Percentiles rank a stretch among this genome's conserved stretches.
phyloP scores from a whole-genome alignment of 1,140 invertebrate genomes.

The Trachymyrmex septentrionalis region DNA sequence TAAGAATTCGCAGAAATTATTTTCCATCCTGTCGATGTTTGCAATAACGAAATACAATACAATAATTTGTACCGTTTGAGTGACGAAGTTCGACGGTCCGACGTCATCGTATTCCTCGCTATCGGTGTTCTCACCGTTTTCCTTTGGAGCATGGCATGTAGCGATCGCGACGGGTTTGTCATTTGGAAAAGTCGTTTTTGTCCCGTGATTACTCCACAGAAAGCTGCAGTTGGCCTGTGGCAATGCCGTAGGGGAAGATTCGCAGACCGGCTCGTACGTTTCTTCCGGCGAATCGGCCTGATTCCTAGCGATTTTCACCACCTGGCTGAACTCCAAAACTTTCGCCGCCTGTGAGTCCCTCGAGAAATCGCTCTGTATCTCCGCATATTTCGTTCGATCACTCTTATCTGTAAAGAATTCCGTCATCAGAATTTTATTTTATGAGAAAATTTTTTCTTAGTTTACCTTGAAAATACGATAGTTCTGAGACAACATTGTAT shows the following conservation, averaged over 20 bases:
- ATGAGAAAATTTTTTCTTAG: no score
- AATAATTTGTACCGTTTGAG: conserved; percentile 56
- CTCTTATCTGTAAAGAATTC: conserved; percentile 40
- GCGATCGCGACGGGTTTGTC: background rate
- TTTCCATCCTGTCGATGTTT: conserved; percentile 6
- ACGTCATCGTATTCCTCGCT: conserved; percentile 73
- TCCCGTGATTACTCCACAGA: conserved; percentile 77
- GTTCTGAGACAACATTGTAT: no score
- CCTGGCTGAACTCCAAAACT: conserved; percentile 65
- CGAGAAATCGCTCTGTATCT: conserved; percentile 58
- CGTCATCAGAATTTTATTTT: background rate
- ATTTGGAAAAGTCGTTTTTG: conserved; percentile 31
- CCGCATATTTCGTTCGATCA: conserved; percentile 49
- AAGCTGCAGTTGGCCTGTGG: conserved; percentile 79
- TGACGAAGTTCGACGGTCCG: conserved; percentile 56
- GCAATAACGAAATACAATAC: conserved; percentile 20
- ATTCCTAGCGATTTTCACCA: conserved; percentile 72
- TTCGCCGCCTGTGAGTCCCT: conserved; percentile 58
- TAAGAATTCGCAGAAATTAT: conserved; percentile 6
- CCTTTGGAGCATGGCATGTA: background rate
- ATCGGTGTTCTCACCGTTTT: conserved; percentile 45
- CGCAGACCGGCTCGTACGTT: conserved; percentile 66
- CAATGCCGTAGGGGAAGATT: conserved; percentile 48
- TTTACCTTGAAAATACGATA: no score
- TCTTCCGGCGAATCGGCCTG: conserved; percentile 53